Evolutionary conservation across 2,797 vertebrate genomes (phyloP).

Genomic region (Monodelphis domestica): DNA sequence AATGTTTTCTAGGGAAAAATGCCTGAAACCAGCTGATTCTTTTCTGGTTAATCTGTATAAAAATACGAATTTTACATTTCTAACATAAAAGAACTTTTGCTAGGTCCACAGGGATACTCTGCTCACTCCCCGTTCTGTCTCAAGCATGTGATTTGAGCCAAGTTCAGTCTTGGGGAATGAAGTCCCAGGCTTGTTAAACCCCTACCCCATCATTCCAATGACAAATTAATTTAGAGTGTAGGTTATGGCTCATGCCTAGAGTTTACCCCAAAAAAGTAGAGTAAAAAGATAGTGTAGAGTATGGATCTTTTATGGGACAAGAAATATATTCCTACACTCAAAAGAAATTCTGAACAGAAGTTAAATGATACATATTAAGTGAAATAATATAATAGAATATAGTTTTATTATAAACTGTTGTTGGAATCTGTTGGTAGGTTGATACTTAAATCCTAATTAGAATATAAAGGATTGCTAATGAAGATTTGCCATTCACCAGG

Average conservation of each 20-base stretch:
- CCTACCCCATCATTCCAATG: neutral
- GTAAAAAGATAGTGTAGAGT: neutral
- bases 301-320: neutral
- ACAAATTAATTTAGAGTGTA: neutral
- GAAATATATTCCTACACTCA: neutral
- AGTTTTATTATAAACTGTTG: neutral
- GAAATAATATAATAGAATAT: neutral
- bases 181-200: neutral
- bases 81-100: neutral
- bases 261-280: neutral
- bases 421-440: neutral
- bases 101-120: neutral
- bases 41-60: neutral
- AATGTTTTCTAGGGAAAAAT: neutral
- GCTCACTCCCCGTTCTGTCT: neutral
- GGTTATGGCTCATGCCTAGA: neutral
- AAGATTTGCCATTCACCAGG: neutral
- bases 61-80: neutral
- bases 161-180: neutral
- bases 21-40: neutral
- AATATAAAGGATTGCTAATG: neutral
- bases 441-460: neutral
- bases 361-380: neutral
- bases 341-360: neutral
- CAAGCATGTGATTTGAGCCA: neutral